A percentile compares a stretch with the other conserved stretches of the same genome.
Conservation (phyloP, 2,113 vertebrate species). For the Helogale parvula region DNA sequence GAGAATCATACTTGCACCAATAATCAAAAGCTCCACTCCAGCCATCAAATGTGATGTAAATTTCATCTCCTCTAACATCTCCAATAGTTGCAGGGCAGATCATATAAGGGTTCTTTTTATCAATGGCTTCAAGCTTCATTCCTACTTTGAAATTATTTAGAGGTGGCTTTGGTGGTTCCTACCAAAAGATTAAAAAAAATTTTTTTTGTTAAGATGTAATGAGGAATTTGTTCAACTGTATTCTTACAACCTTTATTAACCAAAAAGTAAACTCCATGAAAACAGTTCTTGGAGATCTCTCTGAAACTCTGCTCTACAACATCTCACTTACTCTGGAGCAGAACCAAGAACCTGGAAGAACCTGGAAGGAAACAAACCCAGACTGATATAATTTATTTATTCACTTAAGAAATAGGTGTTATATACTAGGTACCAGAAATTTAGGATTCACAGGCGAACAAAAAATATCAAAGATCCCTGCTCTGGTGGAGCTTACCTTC, state of each 20-base stretch:
- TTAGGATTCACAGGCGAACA: conserved; percentile 14
- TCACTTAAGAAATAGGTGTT: conserved; percentile 31
- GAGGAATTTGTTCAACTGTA: conserved; percentile 15
- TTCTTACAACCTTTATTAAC: conserved; percentile 45
- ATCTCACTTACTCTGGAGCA: conserved; percentile 25
- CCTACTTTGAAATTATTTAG: conserved; percentile 94
- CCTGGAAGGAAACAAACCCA: conserved; percentile 57
- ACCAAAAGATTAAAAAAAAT: conserved; percentile 72
- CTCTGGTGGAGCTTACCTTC: not conserved
- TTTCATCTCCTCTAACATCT: conserved; percentile 92
- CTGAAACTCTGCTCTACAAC: conserved; percentile 25
- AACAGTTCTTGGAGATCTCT: conserved; percentile 14
- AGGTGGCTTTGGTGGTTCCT: conserved; percentile 92
- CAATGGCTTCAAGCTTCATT: conserved; percentile 97
- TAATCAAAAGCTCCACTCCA: conserved; percentile 97
- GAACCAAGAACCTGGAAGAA: conserved; percentile 45
- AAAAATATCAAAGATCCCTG: conserved; percentile 54
- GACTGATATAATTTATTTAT: not conserved
- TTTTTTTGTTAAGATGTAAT: conserved; percentile 59
- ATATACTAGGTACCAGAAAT: not conserved
- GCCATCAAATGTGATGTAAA: conserved; percentile 96
- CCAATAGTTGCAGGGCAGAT: conserved; percentile 97
- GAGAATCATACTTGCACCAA: conserved; percentile 96
- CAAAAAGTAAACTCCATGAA: conserved; percentile 48
- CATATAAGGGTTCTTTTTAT: conserved; percentile 96